phyloP scores from a whole-genome alignment of 2,113 vertebrate species.

The Petaurus breviceps region DNA sequence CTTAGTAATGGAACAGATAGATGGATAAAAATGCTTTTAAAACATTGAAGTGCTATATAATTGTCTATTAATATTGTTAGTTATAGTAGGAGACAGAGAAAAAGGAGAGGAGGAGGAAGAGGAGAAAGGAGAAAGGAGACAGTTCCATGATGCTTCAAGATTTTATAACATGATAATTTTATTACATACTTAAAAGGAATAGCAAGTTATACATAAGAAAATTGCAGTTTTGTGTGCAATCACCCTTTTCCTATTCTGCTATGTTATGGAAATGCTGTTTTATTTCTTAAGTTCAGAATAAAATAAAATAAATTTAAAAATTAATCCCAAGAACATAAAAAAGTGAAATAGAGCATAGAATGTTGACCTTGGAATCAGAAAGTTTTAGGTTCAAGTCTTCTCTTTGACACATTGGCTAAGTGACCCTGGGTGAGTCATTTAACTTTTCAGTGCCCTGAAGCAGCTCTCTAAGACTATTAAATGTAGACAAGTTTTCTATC shows the following conservation, averaged over 20 bases:
- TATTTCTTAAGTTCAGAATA: not conserved
- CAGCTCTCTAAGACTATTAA: not conserved
- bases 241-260: not conserved
- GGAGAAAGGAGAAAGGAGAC: not conserved
- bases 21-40: not conserved
- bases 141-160: not conserved
- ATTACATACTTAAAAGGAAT: not conserved
- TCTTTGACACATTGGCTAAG: not conserved
- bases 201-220: not conserved
- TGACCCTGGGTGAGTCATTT: not conserved
- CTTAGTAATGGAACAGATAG: not conserved
- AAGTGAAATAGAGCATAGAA: not conserved
- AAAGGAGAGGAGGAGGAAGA: not conserved
- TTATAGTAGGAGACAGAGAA: not conserved
- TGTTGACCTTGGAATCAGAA: not conserved
- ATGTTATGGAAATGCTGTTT: not conserved
- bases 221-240: not conserved
- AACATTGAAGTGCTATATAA: not conserved
- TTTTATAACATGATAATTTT: not conserved
- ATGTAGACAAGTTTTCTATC: not conserved
- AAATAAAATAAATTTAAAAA: not conserved
- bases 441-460: not conserved
- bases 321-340: not conserved
- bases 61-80: not conserved
- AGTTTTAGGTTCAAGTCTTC: not conserved